phyloP scores from a whole-genome alignment of 2,797 vertebrate species.

The Phataginus tricuspis region DNA sequence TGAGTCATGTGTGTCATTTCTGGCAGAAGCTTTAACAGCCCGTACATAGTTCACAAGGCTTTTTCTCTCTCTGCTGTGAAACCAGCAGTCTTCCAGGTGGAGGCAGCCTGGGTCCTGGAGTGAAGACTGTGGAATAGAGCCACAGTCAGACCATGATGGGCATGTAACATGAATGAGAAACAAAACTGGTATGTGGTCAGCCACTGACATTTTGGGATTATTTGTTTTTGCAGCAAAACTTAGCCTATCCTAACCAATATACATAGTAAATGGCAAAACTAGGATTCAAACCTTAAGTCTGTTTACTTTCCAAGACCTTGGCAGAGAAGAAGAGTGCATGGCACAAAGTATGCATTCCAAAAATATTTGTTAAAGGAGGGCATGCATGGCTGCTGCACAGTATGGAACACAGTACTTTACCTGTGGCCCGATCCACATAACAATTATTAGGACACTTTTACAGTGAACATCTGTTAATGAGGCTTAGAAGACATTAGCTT shows the following conservation, averaged over 20 bases:
- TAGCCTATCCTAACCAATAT: not conserved
- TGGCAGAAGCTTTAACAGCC: not conserved
- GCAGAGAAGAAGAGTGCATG: conserved; percentile 40
- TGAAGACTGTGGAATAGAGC: not conserved
- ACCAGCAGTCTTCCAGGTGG: not conserved
- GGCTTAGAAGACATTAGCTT: not conserved
- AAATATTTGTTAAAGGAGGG: conserved; percentile 64
- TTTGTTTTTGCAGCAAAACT: conserved; percentile 33
- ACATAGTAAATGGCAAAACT: not conserved
- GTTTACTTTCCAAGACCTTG: conserved; percentile 25
- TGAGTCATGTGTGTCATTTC: not conserved
- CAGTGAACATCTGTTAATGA: conserved; percentile 36
- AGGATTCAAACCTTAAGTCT: not conserved
- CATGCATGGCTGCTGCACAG: conserved; percentile 57
- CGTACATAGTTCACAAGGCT: not conserved
- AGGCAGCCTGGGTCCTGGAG: not conserved
- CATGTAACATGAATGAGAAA: not conserved
- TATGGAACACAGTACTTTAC: conserved; percentile 57
- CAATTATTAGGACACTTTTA: conserved; percentile 18
- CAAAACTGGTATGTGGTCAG: not conserved
- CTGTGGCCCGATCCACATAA: conserved; percentile 49
- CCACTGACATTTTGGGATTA: not conserved
- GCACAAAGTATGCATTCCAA: conserved; percentile 14
- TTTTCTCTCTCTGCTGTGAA: not conserved
- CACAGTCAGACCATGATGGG: not conserved